phyloP scores from a whole-genome alignment of 2,797 vertebrate species.

The Garrulus glandarius region DNA sequence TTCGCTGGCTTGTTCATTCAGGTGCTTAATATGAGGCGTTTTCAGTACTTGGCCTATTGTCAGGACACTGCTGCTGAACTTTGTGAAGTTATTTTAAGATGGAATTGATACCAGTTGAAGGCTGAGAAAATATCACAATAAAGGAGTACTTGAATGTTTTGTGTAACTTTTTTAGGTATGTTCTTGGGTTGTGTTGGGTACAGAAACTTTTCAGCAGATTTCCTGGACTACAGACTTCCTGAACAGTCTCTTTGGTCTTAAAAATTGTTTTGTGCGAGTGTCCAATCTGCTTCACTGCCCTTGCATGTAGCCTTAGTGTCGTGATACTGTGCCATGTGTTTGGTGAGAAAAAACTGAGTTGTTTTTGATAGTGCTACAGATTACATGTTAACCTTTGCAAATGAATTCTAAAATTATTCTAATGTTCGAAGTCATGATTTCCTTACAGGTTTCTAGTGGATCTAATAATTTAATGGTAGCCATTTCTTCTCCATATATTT shows the following conservation, averaged over 20 bases:
- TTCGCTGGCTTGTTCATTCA: not conserved
- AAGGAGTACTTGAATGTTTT: not conserved
- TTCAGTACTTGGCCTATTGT: constrained; percentile 15
- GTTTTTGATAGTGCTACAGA: not conserved
- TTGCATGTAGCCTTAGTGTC: not conserved
- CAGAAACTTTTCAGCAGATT: constrained; percentile 5
- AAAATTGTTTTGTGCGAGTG: not conserved
- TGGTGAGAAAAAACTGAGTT: not conserved
- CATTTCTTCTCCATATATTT: not conserved
- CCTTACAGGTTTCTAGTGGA: not conserved
- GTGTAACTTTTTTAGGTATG: not conserved
- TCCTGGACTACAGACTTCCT: not conserved
- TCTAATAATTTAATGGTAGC: not conserved
- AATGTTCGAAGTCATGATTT: not conserved
- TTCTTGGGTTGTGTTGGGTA: not conserved
- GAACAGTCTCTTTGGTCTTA: not conserved
- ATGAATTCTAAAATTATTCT: not conserved
- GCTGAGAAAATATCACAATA: not conserved
- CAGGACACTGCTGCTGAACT: constrained; percentile 24
- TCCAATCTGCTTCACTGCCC: not conserved
- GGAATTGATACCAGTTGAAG: not conserved
- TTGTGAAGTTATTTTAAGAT: constrained; percentile 20
- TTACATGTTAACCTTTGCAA: not conserved
- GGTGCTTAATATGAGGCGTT: constrained; percentile 4
- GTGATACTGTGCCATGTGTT: not conserved